These are phyloP conservation scores for Lasioglossum morio DNA, from an alignment of 2,888 invertebrate genomes.

Conservation along the genomic window DNA sequence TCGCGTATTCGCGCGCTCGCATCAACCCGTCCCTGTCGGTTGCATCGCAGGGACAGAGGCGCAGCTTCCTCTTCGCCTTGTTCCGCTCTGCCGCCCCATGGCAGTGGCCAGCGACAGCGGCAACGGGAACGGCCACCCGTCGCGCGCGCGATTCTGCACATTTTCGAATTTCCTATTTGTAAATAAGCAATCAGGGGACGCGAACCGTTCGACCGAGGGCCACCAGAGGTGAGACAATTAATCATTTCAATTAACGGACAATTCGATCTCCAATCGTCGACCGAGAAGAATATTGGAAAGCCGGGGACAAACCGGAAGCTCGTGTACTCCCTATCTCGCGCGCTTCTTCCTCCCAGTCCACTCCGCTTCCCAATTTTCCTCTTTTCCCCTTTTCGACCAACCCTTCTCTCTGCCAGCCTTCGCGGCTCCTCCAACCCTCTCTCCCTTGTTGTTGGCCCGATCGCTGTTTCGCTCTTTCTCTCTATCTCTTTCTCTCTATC, in stretches of 20 bases:
- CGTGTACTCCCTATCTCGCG: slow-evolving; percentile 37
- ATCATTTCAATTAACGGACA: slow-evolving; percentile 85
- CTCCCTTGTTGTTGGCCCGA: neutral
- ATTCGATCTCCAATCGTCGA: slow-evolving; percentile 81
- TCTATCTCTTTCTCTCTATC: neutral
- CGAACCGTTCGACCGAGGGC: slow-evolving; percentile 58
- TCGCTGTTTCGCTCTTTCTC: neutral
- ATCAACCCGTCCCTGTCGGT: slow-evolving; percentile 12
- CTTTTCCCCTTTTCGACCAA: slow-evolving; percentile 22
- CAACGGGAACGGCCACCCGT: slow-evolving; percentile 34
- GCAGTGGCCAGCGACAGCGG: slow-evolving; percentile 34
- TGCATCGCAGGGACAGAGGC: slow-evolving; percentile 19
- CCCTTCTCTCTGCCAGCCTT: slow-evolving; percentile 18
- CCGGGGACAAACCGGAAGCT: slow-evolving; percentile 78
- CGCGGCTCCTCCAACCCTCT: neutral
- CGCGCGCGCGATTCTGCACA: slow-evolving; percentile 78
- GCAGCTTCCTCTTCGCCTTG: slow-evolving; percentile 31
- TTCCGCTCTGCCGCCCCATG: slow-evolving; percentile 28
- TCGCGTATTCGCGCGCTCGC: neutral
- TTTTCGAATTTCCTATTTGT: slow-evolving; percentile 85
- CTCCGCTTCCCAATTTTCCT: slow-evolving; percentile 19
- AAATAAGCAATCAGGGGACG: slow-evolving; percentile 84
- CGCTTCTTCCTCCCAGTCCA: slow-evolving; percentile 29
- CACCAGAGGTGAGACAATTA: slow-evolving; percentile 84
- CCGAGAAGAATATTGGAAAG: slow-evolving; percentile 83